These are phyloP conservation scores for Benitochromis conjunctus DNA, from an alignment of 2,113 vertebrate species.

Conservation along the genomic window DNA sequence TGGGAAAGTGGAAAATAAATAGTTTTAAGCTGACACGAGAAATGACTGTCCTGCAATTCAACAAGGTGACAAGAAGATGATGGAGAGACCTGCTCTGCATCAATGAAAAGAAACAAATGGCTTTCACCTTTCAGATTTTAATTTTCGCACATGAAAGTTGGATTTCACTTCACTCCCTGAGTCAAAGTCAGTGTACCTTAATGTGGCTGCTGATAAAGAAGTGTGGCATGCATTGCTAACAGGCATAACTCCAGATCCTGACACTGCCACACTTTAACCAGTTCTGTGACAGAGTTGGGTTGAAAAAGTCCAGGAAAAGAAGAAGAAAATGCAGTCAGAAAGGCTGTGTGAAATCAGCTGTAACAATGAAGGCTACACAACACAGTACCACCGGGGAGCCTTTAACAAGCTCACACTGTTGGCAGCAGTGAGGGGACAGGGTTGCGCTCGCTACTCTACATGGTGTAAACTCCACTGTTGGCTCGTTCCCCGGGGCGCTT, in stretches of 20 bases:
- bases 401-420: constrained; percentile 30
- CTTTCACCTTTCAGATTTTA: not conserved
- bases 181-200: not conserved
- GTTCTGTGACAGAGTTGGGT: not conserved
- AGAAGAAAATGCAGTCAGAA: not conserved
- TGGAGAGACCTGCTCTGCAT: not conserved
- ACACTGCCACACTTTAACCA: not conserved
- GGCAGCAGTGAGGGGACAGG: constrained; percentile 35
- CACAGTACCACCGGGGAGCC: not conserved
- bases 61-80: not conserved
- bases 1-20: not conserved
- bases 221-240: not conserved
- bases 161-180: not conserved
- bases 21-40: not conserved
- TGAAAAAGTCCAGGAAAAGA: not conserved
- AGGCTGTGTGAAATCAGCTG: not conserved
- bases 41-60: not conserved
- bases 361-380: not conserved
- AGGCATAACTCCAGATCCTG: not conserved
- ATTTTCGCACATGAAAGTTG: not conserved
- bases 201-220: not conserved
- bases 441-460: constrained; percentile 11
- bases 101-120: not conserved
- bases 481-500: not conserved
- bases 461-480: constrained; percentile 11